Conservation (phyloP, 2,797 vertebrate species). For the Furcifer pardalis region DNA sequence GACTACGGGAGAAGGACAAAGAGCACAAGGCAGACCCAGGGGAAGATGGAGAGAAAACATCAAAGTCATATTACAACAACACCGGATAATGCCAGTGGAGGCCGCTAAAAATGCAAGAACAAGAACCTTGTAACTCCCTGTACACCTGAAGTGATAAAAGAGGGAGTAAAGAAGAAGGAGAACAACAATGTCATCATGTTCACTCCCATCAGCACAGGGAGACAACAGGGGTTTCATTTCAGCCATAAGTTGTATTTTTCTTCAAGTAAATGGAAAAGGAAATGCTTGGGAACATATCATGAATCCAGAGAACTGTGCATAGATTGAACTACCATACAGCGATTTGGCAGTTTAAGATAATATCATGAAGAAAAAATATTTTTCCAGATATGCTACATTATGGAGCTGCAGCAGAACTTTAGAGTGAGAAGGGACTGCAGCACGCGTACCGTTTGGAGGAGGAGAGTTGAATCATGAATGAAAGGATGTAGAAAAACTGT, state of each 20-base stretch:
- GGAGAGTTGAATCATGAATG: constrained; percentile 1
- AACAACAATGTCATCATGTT: too few species aligned
- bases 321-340: background rate
- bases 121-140: too few species aligned
- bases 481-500: background rate
- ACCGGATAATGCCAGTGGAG: too few species aligned
- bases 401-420: background rate
- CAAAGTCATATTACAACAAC: too few species aligned
- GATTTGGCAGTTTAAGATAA: background rate
- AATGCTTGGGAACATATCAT: background rate
- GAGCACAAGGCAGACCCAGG: too few species aligned
- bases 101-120: too few species aligned
- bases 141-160: too few species aligned
- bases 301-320: background rate
- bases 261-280: background rate
- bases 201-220: rapidly evolving
- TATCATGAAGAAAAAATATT: background rate
- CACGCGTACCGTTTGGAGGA: background rate
- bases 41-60: too few species aligned
- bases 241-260: background rate
- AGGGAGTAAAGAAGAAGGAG: too few species aligned
- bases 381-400: background rate
- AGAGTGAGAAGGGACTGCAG: too few species aligned
- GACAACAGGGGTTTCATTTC: background rate
- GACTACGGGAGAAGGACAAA: too few species aligned